Evolutionary conservation across 2,113 vertebrate species (phyloP).

Genomic region (Prietella phreatophila): DNA sequence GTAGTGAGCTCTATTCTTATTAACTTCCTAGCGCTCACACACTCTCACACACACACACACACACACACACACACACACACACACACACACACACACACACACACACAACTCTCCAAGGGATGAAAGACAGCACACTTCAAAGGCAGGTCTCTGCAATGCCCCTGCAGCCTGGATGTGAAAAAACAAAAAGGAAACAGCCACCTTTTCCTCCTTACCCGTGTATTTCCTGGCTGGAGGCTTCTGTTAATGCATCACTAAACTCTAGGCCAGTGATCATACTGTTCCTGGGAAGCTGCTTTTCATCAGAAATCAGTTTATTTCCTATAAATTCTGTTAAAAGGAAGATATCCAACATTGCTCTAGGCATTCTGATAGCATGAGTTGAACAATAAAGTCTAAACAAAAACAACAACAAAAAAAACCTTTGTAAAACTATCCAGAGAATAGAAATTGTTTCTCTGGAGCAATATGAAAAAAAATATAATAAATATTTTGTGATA

Average conservation of each 20-base stretch:
- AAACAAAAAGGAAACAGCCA: background rate
- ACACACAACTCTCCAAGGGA: constrained; percentile 26
- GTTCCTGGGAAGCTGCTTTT: background rate
- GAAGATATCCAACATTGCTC: background rate
- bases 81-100: constrained; percentile 3
- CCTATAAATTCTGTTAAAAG: background rate
- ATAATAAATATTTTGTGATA: background rate
- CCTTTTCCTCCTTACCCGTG: constrained; percentile 17
- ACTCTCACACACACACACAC: constrained; percentile 8
- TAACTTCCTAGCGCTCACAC: background rate
- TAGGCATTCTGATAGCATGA: background rate
- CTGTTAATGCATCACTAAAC: constrained; percentile 33
- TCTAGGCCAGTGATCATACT: constrained; percentile 4
- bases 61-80: background rate
- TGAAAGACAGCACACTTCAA: constrained; percentile 41
- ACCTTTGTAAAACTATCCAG: background rate
- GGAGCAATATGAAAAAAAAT: background rate
- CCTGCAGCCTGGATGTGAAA: background rate
- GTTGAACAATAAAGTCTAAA: background rate
- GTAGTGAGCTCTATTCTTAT: background rate
- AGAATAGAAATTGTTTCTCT: background rate
- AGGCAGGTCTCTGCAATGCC: constrained; percentile 32
- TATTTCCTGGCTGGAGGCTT: constrained; percentile 22
- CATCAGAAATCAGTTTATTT: background rate
- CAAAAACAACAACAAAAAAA: background rate